phyloP scores from a whole-genome alignment of 1,140 invertebrate genomes.

The Drosophila lacertosa region DNA sequence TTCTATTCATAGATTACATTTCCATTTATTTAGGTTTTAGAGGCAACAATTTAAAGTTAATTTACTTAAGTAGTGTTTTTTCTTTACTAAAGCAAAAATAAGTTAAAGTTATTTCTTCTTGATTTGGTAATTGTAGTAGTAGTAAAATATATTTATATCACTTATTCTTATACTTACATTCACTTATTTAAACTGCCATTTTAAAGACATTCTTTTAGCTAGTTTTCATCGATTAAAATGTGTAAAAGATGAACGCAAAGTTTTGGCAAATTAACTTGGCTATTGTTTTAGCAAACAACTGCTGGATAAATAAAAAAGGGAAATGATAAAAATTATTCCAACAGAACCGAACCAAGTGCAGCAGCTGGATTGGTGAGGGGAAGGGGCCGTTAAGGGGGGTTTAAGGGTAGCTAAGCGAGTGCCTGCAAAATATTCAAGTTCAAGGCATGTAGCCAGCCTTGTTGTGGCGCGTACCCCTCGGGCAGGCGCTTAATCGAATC shows the following conservation, averaged over 20 bases:
- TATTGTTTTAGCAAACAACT: constrained; percentile 2
- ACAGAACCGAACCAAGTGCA: not conserved
- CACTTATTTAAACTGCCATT: too few species aligned
- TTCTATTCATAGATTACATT: too few species aligned
- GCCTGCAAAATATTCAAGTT: constrained; percentile 33
- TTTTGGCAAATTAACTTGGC: constrained; percentile 21
- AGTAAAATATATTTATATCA: too few species aligned
- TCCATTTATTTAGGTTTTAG: too few species aligned
- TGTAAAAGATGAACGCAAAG: not conserved
- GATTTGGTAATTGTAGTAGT: too few species aligned
- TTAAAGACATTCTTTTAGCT: not conserved
- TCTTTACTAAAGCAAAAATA: too few species aligned
- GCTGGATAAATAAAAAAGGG: constrained; percentile 10
- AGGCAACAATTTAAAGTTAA: too few species aligned
- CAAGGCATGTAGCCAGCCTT: constrained; percentile 26
- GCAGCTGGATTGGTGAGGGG: not conserved
- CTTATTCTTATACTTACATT: too few species aligned
- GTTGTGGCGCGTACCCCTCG: constrained; percentile 1
- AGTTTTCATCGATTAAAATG: constrained; percentile 6
- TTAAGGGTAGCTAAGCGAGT: not conserved
- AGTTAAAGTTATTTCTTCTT: too few species aligned
- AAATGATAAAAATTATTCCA: not conserved
- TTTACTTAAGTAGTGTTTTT: too few species aligned
- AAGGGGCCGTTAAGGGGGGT: not conserved
- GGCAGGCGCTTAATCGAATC: constrained; percentile 18